Conservation (phyloP, 2,113 vertebrate species). For the Phrynosoma platyrhinos region DNA sequence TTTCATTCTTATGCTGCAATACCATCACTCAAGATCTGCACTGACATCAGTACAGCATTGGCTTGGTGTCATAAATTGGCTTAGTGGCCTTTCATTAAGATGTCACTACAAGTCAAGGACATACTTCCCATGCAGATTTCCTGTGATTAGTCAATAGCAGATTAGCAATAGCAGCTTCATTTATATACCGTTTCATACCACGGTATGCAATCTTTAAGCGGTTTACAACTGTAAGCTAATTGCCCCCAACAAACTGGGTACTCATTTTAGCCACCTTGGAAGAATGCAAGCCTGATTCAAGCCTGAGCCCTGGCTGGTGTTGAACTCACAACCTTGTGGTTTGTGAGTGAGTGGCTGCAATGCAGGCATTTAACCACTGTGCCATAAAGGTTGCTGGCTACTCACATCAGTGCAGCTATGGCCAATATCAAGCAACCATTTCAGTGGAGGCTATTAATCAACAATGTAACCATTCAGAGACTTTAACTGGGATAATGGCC, state of each 20-base stretch:
- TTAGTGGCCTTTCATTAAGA: background rate
- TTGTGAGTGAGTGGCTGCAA: no score
- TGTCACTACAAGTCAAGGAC: background rate
- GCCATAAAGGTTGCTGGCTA: no score
- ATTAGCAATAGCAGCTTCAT: no score
- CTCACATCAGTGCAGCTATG: background rate
- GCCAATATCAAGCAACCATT: background rate
- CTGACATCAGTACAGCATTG: background rate
- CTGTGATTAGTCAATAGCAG: constrained; percentile 11
- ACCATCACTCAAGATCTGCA: constrained; percentile 18
- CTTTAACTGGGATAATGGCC: background rate
- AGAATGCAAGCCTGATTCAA: no score
- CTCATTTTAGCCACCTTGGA: no score
- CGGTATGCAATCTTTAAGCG: no score
- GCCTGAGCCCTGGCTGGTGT: no score
- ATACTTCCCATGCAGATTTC: background rate
- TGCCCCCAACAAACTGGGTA: no score
- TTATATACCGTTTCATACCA: no score
- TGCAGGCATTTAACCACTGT: no score
- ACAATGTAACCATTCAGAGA: background rate
- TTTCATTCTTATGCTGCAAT: constrained; percentile 26
- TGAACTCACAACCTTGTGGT: no score
- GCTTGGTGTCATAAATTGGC: constrained; percentile 33
- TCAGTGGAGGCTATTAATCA: background rate
- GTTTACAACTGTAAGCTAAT: no score